Percentiles rank a stretch among this genome's conserved stretches.
phyloP scores from a whole-genome alignment of 2,888 invertebrate species.

The Leptura quadrifasciata region DNA sequence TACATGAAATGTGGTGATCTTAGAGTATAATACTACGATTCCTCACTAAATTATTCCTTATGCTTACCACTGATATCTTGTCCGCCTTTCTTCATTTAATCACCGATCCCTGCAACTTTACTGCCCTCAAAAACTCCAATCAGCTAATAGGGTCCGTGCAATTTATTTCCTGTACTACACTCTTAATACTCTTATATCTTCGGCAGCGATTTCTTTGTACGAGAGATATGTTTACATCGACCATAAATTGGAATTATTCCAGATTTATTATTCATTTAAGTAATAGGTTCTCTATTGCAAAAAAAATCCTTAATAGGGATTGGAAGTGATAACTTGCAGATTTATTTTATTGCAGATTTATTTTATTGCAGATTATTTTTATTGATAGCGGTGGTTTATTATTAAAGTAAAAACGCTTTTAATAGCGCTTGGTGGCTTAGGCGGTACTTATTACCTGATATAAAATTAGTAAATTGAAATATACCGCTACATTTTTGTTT shows the following conservation, averaged over 20 bases:
- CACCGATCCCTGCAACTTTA: constrained; percentile 22
- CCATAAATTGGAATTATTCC: constrained; percentile 58
- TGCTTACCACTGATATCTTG: constrained; percentile 34
- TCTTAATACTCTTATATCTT: constrained; percentile 48
- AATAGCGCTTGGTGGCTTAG: not conserved
- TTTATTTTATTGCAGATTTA: constrained; percentile 26
- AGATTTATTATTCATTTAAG: constrained; percentile 54
- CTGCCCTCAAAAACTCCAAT: constrained; percentile 39
- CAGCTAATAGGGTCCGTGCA: constrained; percentile 42
- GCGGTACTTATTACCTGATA: not conserved
- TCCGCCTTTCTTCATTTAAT: constrained; percentile 33
- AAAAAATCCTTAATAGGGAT: constrained; percentile 10
- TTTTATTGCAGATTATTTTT: constrained; percentile 8
- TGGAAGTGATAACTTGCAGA: constrained; percentile 20
- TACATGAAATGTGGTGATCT: constrained; percentile 64
- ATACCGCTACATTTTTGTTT: no score
- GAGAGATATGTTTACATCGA: constrained; percentile 49
- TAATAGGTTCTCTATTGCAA: constrained; percentile 31
- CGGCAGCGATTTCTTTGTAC: constrained; percentile 46
- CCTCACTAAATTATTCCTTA: constrained; percentile 33
- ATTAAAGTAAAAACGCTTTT: not conserved
- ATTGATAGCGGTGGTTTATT: not conserved
- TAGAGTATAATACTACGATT: constrained; percentile 22
- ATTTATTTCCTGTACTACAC: constrained; percentile 38
- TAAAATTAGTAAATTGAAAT: not conserved